Percentiles rank a stretch among this genome's conserved stretches.
These are phyloP conservation scores for Luperina testacea DNA, from an alignment of 2,888 invertebrate genomes.

Conservation along the genomic window DNA sequence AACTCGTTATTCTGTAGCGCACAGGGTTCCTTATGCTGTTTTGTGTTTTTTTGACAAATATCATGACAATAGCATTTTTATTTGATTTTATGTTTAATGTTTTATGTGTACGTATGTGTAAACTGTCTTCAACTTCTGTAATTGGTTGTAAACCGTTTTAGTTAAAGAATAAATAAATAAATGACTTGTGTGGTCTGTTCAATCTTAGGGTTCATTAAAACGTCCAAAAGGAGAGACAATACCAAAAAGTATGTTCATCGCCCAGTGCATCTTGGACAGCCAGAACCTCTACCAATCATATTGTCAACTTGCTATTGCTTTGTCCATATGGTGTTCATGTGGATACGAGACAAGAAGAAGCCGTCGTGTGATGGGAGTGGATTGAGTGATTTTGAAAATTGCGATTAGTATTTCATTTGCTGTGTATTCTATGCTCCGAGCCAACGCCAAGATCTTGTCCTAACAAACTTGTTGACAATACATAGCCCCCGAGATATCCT, in stretches of 20 bases:
- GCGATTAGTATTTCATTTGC: background rate
- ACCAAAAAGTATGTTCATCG: background rate
- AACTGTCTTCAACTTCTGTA: no score
- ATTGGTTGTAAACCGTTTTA: no score
- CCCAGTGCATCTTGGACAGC: background rate
- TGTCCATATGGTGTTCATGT: background rate
- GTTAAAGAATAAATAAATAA: no score
- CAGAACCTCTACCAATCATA: background rate
- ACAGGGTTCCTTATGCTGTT: background rate
- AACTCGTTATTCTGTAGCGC: background rate
- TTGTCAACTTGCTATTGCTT: background rate
- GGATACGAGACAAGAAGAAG: background rate
- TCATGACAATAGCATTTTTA: no score
- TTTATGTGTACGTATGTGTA: no score
- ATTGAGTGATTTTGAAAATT: background rate
- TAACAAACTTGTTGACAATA: slow-evolving; percentile 62
- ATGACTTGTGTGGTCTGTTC: background rate
- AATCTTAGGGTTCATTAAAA: background rate
- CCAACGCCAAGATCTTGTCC: slow-evolving; percentile 53
- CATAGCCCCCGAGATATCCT: slow-evolving; percentile 44
- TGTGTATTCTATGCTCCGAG: background rate
- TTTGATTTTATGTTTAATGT: no score
- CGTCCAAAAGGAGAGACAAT: background rate
- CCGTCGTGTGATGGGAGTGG: accelerated
- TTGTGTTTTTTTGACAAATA: background rate